Conservation (phyloP, 2,888 invertebrate genomes). For the Gortyna flavago region DNA sequence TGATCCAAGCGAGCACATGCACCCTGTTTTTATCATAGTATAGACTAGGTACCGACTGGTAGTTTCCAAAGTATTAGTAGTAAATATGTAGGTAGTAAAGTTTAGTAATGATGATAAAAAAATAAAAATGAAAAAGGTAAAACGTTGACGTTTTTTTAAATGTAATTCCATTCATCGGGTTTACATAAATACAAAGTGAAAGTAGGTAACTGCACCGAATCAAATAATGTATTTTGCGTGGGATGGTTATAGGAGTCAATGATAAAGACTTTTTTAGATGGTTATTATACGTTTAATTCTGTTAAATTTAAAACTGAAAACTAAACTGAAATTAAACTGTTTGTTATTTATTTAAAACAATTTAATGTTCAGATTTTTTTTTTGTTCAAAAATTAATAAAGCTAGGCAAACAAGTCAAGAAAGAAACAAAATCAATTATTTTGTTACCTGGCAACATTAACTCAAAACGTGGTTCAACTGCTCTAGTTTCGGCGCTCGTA, state of each 20-base stretch:
- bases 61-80: neutral
- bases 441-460: neutral
- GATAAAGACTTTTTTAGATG: neutral
- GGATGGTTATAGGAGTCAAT: neutral
- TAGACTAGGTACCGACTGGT: no score
- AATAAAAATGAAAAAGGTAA: no score
- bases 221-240: neutral
- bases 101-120: neutral
- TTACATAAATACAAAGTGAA: conserved; percentile 1
- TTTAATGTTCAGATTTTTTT: neutral
- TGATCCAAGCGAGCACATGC: neutral
- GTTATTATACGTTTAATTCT: neutral
- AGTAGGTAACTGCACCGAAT: neutral
- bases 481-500: no score
- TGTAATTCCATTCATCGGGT: neutral
- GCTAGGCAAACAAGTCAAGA: neutral
- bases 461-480: no score
- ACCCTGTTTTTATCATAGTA: neutral
- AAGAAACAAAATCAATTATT: neutral
- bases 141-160: no score
- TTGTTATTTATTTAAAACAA: no score
- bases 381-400: neutral
- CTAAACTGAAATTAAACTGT: no score
- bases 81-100: neutral
- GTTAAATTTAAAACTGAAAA: neutral